These are phyloP conservation scores for Dastarcus helophoroides DNA, from an alignment of 2,888 invertebrate genomes.

Conservation along the genomic window DNA sequence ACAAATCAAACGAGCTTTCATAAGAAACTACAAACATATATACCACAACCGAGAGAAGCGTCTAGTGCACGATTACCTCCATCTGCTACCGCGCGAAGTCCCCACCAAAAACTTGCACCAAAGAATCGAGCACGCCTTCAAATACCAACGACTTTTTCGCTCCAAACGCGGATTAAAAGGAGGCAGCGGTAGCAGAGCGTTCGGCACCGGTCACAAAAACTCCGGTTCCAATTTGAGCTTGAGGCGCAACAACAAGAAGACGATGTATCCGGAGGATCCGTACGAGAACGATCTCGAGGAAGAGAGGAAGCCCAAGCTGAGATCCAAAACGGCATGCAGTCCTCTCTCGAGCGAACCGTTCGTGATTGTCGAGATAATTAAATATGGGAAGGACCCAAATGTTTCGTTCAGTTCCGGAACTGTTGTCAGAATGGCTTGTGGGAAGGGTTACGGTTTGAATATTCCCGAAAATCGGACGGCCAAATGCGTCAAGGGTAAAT, in stretches of 20 bases:
- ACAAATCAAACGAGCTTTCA: conserved; percentile 27
- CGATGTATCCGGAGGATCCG: conserved; percentile 17
- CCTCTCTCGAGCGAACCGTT: conserved; percentile 52
- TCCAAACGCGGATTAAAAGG: conserved; percentile 26
- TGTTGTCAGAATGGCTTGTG: conserved; percentile 63
- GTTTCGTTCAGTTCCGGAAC: conserved; percentile 66
- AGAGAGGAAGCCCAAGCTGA: conserved; percentile 21
- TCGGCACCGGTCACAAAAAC: conserved; percentile 28
- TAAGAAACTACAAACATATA: conserved; percentile 24
- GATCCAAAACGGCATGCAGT: conserved; percentile 53
- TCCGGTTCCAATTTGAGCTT: conserved; percentile 26
- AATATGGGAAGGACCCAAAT: conserved; percentile 58
- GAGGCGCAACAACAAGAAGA: conserved; percentile 24
- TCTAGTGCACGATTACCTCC: conserved; percentile 8
- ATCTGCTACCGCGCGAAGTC: too few species aligned
- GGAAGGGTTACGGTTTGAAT: conserved; percentile 65
- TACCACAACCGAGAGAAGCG: conserved; percentile 20
- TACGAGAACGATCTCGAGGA: conserved; percentile 18
- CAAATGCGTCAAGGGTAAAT: conserved; percentile 71
- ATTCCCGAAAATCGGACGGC: conserved; percentile 62
- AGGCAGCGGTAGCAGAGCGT: conserved; percentile 29
- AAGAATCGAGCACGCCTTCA: too few species aligned
- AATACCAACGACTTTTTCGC: too few species aligned
- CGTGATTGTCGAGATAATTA: conserved; percentile 58
- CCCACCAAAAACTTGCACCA: too few species aligned